A percentile compares a stretch with the other conserved stretches of the same genome.
phyloP scores from a whole-genome alignment of 2,113 vertebrate species.

The Phyllostomus discolor region DNA sequence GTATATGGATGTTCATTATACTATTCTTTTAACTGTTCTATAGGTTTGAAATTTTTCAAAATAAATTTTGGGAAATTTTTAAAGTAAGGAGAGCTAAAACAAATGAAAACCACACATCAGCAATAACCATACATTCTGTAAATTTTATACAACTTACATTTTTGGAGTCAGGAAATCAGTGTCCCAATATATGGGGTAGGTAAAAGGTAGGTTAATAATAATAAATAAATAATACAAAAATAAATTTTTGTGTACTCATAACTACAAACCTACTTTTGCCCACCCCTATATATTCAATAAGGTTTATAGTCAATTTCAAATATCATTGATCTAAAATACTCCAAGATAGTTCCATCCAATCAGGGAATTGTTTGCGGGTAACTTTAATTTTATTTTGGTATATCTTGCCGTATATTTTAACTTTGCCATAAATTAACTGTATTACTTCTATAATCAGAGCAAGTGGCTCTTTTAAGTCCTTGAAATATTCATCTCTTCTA shows the following conservation, averaged over 20 bases:
- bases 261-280: too few relatives aligned
- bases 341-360: neutral
- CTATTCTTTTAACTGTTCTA: neutral
- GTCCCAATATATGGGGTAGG: neutral
- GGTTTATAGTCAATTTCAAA: neutral
- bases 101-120: neutral
- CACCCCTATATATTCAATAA: neutral
- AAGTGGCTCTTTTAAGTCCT: neutral
- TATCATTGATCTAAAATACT: neutral
- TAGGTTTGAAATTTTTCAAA: neutral
- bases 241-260: neutral
- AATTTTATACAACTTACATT: neutral
- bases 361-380: neutral
- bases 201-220: too few relatives aligned
- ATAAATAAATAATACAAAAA: neutral
- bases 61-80: neutral
- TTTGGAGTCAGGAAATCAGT: neutral
- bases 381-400: neutral
- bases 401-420: constrained; percentile 7
- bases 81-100: neutral
- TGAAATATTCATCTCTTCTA: neutral
- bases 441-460: neutral
- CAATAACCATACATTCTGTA: neutral
- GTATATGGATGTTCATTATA: neutral
- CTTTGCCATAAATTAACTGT: neutral